Percentiles rank a stretch among this genome's conserved stretches.
Evolutionary conservation across 2,888 invertebrate species (phyloP).

Genomic region (Elmis aenea): DNA sequence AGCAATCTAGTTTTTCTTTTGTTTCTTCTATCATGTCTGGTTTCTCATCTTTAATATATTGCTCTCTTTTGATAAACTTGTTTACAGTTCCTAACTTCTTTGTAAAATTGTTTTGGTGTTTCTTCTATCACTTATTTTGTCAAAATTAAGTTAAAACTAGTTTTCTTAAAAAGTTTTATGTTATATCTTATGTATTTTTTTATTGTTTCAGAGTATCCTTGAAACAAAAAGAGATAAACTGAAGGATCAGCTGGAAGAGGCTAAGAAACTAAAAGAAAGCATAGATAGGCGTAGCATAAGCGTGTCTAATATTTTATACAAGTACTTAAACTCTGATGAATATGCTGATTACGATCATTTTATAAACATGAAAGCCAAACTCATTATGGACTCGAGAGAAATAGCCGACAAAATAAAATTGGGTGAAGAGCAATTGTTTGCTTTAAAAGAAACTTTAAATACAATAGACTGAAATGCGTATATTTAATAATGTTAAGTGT

Average conservation of each 20-base stretch:
- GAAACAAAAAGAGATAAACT: slow-evolving; percentile 73
- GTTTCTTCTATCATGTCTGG: too few relatives aligned
- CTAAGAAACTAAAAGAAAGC: slow-evolving; percentile 73
- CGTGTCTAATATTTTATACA: slow-evolving; percentile 65
- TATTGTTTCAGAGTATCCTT: slow-evolving; percentile 55
- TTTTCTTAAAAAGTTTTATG: too few relatives aligned
- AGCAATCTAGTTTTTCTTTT: too few relatives aligned
- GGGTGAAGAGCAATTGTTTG: slow-evolving; percentile 73
- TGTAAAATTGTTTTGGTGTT: too few relatives aligned
- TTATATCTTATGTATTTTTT: too few relatives aligned
- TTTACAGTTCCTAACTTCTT: too few relatives aligned
- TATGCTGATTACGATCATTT: slow-evolving; percentile 78
- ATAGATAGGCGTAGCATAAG: slow-evolving; percentile 72
- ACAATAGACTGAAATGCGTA: slow-evolving; percentile 37
- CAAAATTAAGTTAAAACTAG: too few relatives aligned
- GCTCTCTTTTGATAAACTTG: too few relatives aligned
- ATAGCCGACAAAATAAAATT: slow-evolving; percentile 78
- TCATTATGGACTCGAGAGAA: slow-evolving; percentile 76
- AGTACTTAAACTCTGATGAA: slow-evolving; percentile 67
- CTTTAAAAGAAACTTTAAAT: slow-evolving; percentile 59
- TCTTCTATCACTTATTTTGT: too few relatives aligned
- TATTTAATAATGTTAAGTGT: slow-evolving; percentile 10
- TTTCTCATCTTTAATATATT: too few relatives aligned
- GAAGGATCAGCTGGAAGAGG: slow-evolving; percentile 73
- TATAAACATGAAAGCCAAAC: slow-evolving; percentile 80